These are phyloP conservation scores for Atlantisia rogersi DNA, from an alignment of 2,113 vertebrate species.

Conservation along the genomic window DNA sequence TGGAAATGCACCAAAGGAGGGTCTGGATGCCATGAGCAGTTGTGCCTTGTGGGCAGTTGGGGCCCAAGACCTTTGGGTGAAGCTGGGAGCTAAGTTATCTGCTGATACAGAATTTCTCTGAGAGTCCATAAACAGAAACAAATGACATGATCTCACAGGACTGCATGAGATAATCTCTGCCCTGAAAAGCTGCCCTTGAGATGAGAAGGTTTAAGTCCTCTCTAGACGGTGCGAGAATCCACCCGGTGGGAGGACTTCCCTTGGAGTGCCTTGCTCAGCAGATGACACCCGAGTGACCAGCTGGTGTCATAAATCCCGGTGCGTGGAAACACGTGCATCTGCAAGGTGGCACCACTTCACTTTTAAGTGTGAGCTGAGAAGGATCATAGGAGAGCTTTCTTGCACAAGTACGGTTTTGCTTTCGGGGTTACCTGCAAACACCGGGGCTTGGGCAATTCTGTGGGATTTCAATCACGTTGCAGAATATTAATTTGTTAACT, in stretches of 20 bases:
- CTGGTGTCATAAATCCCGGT: background rate
- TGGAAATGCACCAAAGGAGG: background rate
- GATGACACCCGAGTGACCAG: background rate
- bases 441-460: background rate
- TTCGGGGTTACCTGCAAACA: background rate
- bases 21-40: background rate
- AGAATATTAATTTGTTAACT: background rate
- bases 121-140: background rate
- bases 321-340: background rate
- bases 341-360: background rate
- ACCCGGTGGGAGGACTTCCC: background rate
- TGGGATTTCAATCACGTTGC: background rate
- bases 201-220: background rate
- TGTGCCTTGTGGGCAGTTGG: background rate
- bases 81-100: background rate
- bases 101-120: background rate
- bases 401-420: background rate
- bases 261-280: rapidly evolving
- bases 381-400: background rate
- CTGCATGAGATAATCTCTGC: background rate
- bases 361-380: background rate
- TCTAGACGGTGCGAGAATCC: background rate
- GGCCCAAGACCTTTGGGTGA: background rate
- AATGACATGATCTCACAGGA: background rate
- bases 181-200: background rate